These are phyloP conservation scores for Neoscelio sp. DNA, from an alignment of 2,888 invertebrate genomes.

Conservation along the genomic window DNA sequence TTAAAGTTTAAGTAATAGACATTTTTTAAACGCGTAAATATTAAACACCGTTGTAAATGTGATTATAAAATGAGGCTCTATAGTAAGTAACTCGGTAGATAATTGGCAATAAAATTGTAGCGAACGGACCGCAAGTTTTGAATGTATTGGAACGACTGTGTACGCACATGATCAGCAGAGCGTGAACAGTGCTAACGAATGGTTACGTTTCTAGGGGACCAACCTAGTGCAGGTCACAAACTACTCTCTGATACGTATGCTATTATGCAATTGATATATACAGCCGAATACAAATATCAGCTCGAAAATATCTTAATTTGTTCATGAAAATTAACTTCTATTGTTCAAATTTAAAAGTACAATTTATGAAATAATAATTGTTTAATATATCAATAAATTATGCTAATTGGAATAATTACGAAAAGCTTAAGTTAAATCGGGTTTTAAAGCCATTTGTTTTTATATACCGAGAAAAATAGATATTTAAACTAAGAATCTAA, in stretches of 20 bases:
- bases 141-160: slow-evolving; percentile 53
- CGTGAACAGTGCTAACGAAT: slow-evolving; percentile 77
- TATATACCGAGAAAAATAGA: too few relatives aligned
- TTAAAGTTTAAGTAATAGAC: too few relatives aligned
- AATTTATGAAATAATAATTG: too few relatives aligned
- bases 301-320: slow-evolving; percentile 40
- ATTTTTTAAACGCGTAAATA: slow-evolving; percentile 6
- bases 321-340: slow-evolving; percentile 29
- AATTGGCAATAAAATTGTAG: slow-evolving; percentile 64
- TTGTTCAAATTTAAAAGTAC: too few relatives aligned
- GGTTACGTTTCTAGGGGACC: slow-evolving; percentile 76
- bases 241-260: slow-evolving; percentile 61
- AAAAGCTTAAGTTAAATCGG: too few relatives aligned
- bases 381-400: too few relatives aligned
- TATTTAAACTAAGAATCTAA: too few relatives aligned
- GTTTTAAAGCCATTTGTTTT: too few relatives aligned
- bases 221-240: slow-evolving; percentile 60
- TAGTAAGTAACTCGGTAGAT: slow-evolving; percentile 41
- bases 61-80: slow-evolving; percentile 10
- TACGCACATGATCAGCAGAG: slow-evolving; percentile 71
- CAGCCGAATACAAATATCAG: slow-evolving; percentile 45
- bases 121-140: slow-evolving; percentile 51
- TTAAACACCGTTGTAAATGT: slow-evolving; percentile 8
- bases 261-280: slow-evolving; percentile 61
- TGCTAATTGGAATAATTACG: too few relatives aligned